These are phyloP conservation scores for Lepidurus apus DNA, from an alignment of 1,140 invertebrate species.

Conservation along the genomic window DNA sequence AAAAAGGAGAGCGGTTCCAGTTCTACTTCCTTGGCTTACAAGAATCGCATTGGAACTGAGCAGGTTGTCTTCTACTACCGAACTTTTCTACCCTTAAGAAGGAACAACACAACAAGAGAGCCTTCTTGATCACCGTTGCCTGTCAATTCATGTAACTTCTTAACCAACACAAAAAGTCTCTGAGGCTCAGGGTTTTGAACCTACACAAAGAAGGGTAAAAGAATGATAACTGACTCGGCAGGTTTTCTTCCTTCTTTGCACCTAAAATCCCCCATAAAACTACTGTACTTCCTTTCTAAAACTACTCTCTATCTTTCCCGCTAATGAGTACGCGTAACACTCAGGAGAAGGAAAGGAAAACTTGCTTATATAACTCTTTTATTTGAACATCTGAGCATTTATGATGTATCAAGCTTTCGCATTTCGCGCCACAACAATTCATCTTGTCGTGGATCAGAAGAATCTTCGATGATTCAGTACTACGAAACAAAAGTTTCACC, in stretches of 20 bases:
- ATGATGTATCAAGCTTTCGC: too few relatives aligned
- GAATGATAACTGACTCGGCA: background rate
- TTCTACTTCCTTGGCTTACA: conserved; percentile 3
- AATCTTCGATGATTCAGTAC: too few relatives aligned
- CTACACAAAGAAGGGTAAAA: background rate
- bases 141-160: too few relatives aligned
- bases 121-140: too few relatives aligned
- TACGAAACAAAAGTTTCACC: too few relatives aligned
- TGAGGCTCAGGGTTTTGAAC: too few relatives aligned
- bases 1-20: background rate
- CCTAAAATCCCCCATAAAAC: background rate
- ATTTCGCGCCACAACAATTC: too few relatives aligned
- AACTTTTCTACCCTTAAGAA: background rate
- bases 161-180: too few relatives aligned
- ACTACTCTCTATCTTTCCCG: background rate
- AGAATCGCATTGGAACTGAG: background rate
- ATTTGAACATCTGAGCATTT: too few relatives aligned
- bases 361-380: too few relatives aligned
- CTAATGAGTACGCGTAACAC: background rate
- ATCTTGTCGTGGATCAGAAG: too few relatives aligned
- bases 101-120: background rate
- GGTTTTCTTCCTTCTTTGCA: background rate
- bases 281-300: background rate
- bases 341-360: too few relatives aligned
- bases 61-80: background rate